phyloP scores from a whole-genome alignment of 2,113 vertebrate species.

The Nesospiza acunhae region DNA sequence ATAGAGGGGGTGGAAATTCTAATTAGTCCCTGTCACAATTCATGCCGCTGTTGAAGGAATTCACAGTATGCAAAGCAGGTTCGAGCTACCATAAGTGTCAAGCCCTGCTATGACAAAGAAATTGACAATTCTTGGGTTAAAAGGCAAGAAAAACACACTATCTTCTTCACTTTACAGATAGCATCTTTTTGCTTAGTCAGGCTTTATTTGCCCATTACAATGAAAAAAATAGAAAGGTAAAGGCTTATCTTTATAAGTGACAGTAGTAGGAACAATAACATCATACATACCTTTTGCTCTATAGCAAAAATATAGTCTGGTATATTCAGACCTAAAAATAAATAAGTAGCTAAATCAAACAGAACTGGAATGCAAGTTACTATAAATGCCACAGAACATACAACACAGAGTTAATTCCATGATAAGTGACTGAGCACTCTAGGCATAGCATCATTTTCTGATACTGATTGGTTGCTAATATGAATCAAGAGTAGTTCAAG shows the following conservation, averaged over 20 bases:
- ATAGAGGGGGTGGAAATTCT: slow-evolving; percentile 73
- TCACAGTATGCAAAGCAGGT: slow-evolving; percentile 77
- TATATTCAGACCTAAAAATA: slow-evolving; percentile 56
- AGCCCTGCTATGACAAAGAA: slow-evolving; percentile 31
- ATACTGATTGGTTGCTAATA: background rate
- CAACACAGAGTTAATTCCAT: background rate
- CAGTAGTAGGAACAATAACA: background rate
- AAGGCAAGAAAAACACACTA: slow-evolving; percentile 37
- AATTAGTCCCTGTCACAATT: slow-evolving; percentile 79
- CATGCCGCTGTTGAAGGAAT: slow-evolving; percentile 73
- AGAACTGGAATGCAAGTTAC: slow-evolving; percentile 30
- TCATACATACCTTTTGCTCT: background rate
- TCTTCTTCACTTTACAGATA: background rate
- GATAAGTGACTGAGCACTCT: background rate
- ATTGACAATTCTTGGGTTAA: slow-evolving; percentile 60
- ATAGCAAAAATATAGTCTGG: background rate
- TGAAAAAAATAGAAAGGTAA: background rate
- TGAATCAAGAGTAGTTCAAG: background rate
- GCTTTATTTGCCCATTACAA: background rate
- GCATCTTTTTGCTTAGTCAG: background rate
- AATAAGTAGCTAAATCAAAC: slow-evolving; percentile 50
- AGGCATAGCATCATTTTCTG: background rate
- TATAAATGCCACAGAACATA: slow-evolving; percentile 59
- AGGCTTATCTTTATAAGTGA: background rate
- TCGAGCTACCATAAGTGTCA: slow-evolving; percentile 50